Conservation (phyloP, 2,888 invertebrate genomes). For the Slavum lentiscoides region DNA sequence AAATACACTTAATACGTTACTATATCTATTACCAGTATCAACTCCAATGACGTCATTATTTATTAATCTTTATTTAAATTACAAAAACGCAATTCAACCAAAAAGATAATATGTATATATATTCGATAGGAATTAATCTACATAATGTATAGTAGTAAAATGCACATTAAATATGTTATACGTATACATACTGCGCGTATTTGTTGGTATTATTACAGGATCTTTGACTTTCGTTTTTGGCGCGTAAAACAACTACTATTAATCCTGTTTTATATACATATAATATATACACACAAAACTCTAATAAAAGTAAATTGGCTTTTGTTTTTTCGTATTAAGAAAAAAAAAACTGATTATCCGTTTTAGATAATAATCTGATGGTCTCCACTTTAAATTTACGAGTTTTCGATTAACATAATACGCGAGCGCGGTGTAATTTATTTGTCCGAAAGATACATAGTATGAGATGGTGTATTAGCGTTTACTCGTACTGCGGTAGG, state of each 20-base stretch:
- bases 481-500: slow-evolving; percentile 1
- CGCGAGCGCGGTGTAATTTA: neutral
- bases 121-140: neutral
- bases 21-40: too few relatives aligned
- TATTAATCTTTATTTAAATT: too few relatives aligned
- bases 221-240: neutral
- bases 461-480: too few relatives aligned
- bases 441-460: slow-evolving; percentile 6
- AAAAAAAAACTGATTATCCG: slow-evolving; percentile 15
- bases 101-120: neutral
- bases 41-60: too few relatives aligned
- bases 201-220: too few relatives aligned
- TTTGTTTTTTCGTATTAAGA: neutral
- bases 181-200: too few relatives aligned
- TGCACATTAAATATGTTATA: neutral
- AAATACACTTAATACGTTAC: too few relatives aligned
- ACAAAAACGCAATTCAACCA: too few relatives aligned
- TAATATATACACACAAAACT: neutral
- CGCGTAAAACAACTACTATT: neutral
- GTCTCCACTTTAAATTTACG: slow-evolving; percentile 30
- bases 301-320: slow-evolving; percentile 35
- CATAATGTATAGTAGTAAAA: neutral
- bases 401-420: slow-evolving; percentile 44
- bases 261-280: neutral
- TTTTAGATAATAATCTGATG: slow-evolving; percentile 21